phyloP scores from a whole-genome alignment of 2,888 invertebrate genomes.

The Smittia aterrima region DNA sequence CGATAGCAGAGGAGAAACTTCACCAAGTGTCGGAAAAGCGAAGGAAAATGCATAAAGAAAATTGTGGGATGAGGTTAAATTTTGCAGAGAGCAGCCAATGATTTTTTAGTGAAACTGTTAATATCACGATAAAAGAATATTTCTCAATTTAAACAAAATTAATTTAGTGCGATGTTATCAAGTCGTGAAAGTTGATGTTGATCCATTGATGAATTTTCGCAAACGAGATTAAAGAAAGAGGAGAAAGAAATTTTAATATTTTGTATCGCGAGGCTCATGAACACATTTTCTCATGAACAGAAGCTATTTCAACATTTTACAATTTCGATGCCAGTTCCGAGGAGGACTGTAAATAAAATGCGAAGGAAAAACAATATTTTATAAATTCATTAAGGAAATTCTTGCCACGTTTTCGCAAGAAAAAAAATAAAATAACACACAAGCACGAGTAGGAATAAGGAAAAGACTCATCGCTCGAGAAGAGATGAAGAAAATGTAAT shows the following conservation, averaged over 20 bases:
- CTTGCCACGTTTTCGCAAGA: not conserved
- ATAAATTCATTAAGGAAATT: constrained; percentile 11
- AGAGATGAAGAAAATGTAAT: constrained; percentile 31
- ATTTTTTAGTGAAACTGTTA: constrained; percentile 36
- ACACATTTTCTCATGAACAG: not conserved
- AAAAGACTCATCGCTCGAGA: not conserved
- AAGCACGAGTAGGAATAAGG: not conserved
- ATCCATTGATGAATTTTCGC: not conserved
- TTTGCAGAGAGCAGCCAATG: constrained; percentile 17
- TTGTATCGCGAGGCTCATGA: not conserved
- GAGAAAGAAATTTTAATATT: not conserved
- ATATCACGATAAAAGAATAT: constrained; percentile 34
- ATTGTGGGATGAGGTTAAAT: not conserved
- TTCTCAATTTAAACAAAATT: constrained; percentile 33
- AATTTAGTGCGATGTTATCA: constrained; percentile 19
- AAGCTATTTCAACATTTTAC: not conserved
- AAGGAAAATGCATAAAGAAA: not conserved
- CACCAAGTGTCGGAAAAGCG: constrained; percentile 18
- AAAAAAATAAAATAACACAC: not conserved
- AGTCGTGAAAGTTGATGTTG: not conserved
- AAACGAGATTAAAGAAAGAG: not conserved
- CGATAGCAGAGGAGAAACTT: not conserved
- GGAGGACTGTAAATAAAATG: not conserved
- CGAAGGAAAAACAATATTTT: not conserved
- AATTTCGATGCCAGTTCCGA: not conserved